Evolutionary conservation across 1,140 invertebrate species (phyloP).

Genomic region (Monochamus saltuarius): DNA sequence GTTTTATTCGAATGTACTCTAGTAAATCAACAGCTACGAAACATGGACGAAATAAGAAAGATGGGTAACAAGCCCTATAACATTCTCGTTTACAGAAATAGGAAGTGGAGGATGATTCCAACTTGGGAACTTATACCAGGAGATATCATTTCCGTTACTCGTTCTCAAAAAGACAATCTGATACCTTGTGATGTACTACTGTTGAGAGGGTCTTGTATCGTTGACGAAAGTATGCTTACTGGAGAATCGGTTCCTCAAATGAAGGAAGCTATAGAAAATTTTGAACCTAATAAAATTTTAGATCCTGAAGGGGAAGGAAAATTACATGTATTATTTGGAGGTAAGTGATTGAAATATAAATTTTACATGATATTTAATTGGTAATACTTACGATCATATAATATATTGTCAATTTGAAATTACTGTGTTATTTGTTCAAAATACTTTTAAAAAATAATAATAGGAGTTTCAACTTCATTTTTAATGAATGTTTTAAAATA

Average conservation of each 20-base stretch:
- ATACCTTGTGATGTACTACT: constrained; percentile 97
- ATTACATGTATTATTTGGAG: constrained; percentile 89
- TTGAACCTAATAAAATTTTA: constrained; percentile 62
- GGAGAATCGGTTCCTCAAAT: constrained; percentile 98
- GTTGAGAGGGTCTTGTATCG: constrained; percentile 61
- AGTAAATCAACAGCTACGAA: constrained; percentile 95
- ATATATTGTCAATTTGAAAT: no score
- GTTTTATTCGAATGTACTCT: constrained; percentile 97
- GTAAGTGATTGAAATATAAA: no score
- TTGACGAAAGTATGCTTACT: constrained; percentile 52
- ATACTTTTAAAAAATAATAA: no score
- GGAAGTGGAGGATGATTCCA: constrained; percentile 86
- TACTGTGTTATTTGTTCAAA: no score
- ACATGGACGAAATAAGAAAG: constrained; percentile 99
- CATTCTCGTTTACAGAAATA: constrained; percentile 91
- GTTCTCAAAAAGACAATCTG: constrained; percentile 85
- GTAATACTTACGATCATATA: no score
- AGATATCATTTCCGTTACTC: constrained; percentile 92
- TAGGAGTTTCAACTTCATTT: no score
- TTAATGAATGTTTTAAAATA: no score
- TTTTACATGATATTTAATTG: no score
- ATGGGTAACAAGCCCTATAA: constrained; percentile 98
- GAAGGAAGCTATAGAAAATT: constrained; percentile 93
- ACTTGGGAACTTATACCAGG: constrained; percentile 92
- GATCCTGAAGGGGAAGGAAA: constrained; percentile 90